Percentiles rank a stretch among this genome's conserved stretches.
Evolutionary conservation across 2,888 invertebrate genomes (phyloP).

Genomic region (Hypsopygia costalis): DNA sequence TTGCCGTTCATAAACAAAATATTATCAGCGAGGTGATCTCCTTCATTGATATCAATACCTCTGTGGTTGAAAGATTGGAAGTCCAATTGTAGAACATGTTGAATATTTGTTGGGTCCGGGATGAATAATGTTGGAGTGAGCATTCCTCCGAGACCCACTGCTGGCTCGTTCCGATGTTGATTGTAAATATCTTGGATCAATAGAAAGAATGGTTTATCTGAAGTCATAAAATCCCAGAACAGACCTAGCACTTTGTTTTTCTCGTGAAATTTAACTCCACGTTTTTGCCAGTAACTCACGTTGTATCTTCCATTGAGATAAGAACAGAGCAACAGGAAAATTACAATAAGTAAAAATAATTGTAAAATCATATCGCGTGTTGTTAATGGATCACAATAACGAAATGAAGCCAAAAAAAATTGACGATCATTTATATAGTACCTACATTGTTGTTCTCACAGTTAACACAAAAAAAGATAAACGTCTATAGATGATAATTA

Average conservation of each 20-base stretch:
- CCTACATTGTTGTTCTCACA: too few relatives aligned
- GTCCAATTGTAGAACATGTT: constrained; percentile 36
- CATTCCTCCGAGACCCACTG: constrained; percentile 24
- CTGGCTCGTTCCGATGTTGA: constrained; percentile 26
- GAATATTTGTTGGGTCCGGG: constrained; percentile 36
- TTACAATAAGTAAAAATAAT: neutral
- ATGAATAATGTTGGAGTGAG: constrained; percentile 31
- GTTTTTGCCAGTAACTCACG: constrained; percentile 40
- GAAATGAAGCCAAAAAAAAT: too few relatives aligned
- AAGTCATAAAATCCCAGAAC: constrained; percentile 29
- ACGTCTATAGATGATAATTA: too few relatives aligned
- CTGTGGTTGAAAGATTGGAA: constrained; percentile 43
- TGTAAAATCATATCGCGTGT: neutral
- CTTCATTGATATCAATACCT: constrained; percentile 31
- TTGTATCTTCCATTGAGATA: constrained; percentile 23
- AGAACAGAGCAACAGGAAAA: neutral
- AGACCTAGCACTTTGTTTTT: constrained; percentile 30
- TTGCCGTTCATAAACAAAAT: constrained; percentile 39
- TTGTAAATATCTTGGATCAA: constrained; percentile 24
- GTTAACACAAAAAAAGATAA: too few relatives aligned
- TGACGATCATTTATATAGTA: too few relatives aligned
- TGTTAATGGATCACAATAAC: too few relatives aligned
- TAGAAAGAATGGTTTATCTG: constrained; percentile 24
- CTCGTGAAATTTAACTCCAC: constrained; percentile 29
- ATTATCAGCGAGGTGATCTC: constrained; percentile 41